A percentile compares a stretch with the other conserved stretches of the same genome.
Evolutionary conservation across 2,888 invertebrate species (phyloP).

Genomic region (Ennomos quercinarius): DNA sequence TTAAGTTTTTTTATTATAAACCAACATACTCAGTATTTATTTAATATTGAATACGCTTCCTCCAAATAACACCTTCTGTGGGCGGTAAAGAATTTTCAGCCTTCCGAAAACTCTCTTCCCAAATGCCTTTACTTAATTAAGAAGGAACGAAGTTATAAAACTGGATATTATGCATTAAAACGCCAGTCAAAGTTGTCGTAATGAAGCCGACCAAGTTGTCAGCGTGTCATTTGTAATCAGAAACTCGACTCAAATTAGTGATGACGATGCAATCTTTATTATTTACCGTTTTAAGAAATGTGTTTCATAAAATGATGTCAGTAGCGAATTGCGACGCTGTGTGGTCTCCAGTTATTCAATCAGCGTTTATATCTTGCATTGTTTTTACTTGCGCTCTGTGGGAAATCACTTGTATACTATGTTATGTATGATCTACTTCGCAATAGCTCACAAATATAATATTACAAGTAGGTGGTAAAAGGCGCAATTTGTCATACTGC

Average conservation of each 20-base stretch:
- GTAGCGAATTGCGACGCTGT: conserved; percentile 29
- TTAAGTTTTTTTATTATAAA: no score
- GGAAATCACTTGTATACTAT: conserved; percentile 12
- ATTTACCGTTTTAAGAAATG: conserved; percentile 39
- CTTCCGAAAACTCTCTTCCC: conserved; percentile 12
- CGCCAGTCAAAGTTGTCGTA: conserved; percentile 26
- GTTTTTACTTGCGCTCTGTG: conserved; percentile 24
- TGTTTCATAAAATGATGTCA: conserved; percentile 34
- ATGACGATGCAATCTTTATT: conserved; percentile 39
- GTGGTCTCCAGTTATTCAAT: conserved; percentile 34
- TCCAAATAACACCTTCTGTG: conserved; percentile 7
- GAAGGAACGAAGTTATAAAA: conserved; percentile 21
- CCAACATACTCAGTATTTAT: no score
- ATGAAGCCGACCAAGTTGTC: conserved; percentile 31
- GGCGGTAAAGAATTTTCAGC: conserved; percentile 13
- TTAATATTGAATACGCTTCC: no score
- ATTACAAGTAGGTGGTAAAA: conserved; percentile 7
- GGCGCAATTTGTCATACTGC: conserved; percentile 2
- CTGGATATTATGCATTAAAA: conserved; percentile 32
- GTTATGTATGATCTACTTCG: conserved; percentile 5
- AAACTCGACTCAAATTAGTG: conserved; percentile 39
- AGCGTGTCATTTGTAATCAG: conserved; percentile 36
- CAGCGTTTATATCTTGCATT: conserved; percentile 14
- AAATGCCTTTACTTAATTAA: conserved; percentile 21
- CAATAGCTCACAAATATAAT: conserved; percentile 1